phyloP scores from a whole-genome alignment of 2,113 vertebrate species.

The Sphyrna mokarran region DNA sequence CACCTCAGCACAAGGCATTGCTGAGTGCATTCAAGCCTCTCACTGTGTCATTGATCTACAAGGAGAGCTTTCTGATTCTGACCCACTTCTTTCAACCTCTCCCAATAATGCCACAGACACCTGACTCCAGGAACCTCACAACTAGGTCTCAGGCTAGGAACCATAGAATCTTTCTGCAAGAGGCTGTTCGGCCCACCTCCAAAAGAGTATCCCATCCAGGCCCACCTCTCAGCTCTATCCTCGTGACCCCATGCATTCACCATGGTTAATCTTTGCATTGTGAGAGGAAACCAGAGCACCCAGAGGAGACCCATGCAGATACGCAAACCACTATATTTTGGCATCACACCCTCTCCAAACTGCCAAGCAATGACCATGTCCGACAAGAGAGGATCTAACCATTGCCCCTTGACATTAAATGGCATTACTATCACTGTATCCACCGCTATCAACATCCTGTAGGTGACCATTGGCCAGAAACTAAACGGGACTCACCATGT shows the following conservation, averaged over 20 bases:
- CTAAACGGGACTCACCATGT: background rate
- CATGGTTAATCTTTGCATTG: no score
- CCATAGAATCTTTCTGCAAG: background rate
- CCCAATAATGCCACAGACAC: background rate
- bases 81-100: background rate
- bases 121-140: background rate
- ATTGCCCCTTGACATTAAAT: background rate
- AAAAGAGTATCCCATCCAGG: no score
- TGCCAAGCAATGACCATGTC: background rate
- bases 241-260: no score
- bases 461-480: background rate
- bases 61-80: background rate
- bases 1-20: background rate
- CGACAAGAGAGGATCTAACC: background rate
- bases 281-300: no score
- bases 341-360: background rate
- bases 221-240: no score
- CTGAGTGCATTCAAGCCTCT: background rate
- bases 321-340: no score
- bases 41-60: background rate
- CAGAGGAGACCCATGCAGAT: no score
- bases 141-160: background rate
- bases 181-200: no score
- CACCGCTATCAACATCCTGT: background rate
- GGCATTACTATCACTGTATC: background rate